phyloP scores from a whole-genome alignment of 37 sponge, comb jelly and placozoan species.

The Agelas oroides region DNA sequence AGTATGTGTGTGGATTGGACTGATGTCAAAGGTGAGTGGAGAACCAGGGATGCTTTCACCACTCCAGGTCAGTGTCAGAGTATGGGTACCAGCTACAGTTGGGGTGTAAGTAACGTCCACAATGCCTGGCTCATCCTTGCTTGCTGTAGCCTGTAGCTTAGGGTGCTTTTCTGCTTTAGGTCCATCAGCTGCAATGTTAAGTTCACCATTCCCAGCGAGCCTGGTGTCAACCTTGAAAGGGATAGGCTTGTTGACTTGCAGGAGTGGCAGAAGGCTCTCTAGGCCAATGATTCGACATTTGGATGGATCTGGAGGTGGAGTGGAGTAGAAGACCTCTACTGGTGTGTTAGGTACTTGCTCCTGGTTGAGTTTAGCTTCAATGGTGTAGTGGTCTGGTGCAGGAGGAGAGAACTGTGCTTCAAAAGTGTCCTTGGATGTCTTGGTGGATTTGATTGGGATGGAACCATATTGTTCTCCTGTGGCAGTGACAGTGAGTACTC shows the following conservation, averaged over 20 bases:
- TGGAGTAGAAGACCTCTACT: conserved; percentile 40
- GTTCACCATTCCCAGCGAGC: conserved; percentile 73
- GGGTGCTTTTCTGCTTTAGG: conserved; percentile 39
- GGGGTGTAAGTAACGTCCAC: conserved; percentile 65
- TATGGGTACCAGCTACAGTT: conserved; percentile 64
- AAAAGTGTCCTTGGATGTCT: conserved; percentile 29
- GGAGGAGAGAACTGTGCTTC: conserved; percentile 39
- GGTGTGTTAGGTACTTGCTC: conserved; percentile 56
- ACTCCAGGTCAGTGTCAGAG: conserved; percentile 50
- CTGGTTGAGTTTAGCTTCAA: conserved; percentile 24
- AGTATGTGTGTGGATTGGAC: conserved; percentile 11
- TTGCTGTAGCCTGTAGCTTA: conserved; percentile 7
- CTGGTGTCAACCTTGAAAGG: conserved; percentile 57
- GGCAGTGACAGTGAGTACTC: conserved; percentile 18
- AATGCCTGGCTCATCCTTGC: conserved; percentile 13
- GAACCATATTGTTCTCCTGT: conserved; percentile 44
- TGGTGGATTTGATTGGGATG: conserved; percentile 13
- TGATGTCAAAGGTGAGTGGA: conserved; percentile 63
- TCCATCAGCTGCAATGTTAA: conserved; percentile 8
- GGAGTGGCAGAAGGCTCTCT: conserved; percentile 25
- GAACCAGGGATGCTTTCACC: conserved; percentile 63
- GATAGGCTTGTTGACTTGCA: conserved; percentile 40
- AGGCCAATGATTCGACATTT: conserved; percentile 60
- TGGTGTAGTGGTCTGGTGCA: conserved; percentile 39
- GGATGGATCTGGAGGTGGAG: conserved; percentile 33